Conservation (phyloP, 2,797 vertebrate genomes). For the Bradypodion ventrale region DNA sequence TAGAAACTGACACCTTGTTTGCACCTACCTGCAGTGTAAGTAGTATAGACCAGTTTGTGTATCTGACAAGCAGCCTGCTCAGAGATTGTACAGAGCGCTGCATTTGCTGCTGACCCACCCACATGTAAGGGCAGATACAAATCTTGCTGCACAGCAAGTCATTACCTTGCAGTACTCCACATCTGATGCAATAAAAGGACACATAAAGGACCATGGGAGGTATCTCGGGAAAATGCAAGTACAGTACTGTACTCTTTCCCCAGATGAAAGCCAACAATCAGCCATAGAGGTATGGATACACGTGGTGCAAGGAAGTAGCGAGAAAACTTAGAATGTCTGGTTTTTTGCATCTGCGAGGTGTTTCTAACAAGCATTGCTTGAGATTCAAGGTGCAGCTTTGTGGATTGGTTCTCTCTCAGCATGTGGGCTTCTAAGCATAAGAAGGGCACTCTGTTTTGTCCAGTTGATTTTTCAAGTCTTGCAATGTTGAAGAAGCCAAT, state of each 20-base stretch:
- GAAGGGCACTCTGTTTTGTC: neutral
- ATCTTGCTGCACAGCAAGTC: neutral
- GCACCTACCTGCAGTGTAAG: neutral
- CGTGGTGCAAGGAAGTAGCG: neutral
- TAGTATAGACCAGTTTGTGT: too few relatives aligned
- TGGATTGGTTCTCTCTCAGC: neutral
- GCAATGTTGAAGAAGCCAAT: neutral
- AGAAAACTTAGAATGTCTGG: neutral
- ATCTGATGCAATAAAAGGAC: neutral
- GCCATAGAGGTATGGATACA: too few relatives aligned
- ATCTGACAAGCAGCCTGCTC: too few relatives aligned
- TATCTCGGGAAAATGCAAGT: neutral
- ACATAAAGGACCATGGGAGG: neutral
- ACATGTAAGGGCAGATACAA: neutral
- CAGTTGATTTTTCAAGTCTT: neutral
- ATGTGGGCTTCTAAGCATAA: neutral
- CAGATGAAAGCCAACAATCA: neutral
- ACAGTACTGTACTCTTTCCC: neutral
- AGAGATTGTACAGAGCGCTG: neutral
- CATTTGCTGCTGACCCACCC: neutral
- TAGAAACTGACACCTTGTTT: neutral
- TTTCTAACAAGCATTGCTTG: too few relatives aligned
- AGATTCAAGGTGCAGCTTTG: neutral
- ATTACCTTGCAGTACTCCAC: neutral
- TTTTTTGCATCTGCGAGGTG: too few relatives aligned